Percentiles rank a stretch among this genome's conserved stretches.
Conservation (phyloP, 2,797 vertebrate genomes). For the Chloroceryle inda region DNA sequence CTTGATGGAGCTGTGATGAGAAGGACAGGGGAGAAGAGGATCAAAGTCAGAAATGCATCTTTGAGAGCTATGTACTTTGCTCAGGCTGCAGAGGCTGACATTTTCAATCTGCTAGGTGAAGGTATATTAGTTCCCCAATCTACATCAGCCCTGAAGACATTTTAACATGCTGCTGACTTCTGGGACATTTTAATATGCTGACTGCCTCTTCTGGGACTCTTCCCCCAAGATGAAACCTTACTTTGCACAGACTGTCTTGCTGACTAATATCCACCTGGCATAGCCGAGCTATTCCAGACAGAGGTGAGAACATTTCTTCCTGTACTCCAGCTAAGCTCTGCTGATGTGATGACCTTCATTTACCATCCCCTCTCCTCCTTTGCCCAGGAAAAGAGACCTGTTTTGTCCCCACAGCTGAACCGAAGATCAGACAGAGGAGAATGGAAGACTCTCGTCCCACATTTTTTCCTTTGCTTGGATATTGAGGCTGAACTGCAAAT, state of each 20-base stretch:
- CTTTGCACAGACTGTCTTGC: neutral
- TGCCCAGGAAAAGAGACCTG: neutral
- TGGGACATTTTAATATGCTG: conserved; percentile 3
- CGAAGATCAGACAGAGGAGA: neutral
- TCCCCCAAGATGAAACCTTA: neutral
- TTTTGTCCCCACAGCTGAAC: neutral
- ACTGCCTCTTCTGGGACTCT: neutral
- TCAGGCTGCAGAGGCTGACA: neutral
- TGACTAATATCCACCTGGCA: neutral
- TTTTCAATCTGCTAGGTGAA: neutral
- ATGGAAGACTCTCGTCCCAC: neutral
- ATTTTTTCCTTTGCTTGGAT: neutral
- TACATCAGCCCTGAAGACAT: neutral
- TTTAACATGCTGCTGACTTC: conserved; percentile 11
- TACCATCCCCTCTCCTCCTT: neutral
- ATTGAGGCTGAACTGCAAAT: neutral
- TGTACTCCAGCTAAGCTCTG: neutral
- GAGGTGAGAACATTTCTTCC: neutral
- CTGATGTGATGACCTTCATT: neutral
- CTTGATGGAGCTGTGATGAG: neutral
- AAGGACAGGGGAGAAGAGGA: neutral
- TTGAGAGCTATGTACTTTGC: neutral
- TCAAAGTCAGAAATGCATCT: neutral
- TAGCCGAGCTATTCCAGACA: neutral
- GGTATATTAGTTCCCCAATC: neutral